Evolutionary conservation across 2,797 vertebrate genomes (phyloP).

Genomic region (Tamandua tetradactyla): DNA sequence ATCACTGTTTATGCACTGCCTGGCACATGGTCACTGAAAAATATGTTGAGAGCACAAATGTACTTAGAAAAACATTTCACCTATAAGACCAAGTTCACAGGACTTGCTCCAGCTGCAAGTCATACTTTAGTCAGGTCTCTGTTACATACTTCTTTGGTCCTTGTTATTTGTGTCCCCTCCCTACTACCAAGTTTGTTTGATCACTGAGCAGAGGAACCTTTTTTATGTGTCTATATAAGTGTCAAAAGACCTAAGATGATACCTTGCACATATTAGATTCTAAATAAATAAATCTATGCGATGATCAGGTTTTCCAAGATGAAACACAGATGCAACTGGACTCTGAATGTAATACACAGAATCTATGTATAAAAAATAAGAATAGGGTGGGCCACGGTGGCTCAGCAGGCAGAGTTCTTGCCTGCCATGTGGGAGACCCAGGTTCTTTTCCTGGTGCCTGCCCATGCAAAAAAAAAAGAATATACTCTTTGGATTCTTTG

Average conservation of each 20-base stretch:
- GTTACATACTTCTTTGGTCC: neutral
- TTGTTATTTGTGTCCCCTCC: neutral
- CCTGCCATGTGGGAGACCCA: no score
- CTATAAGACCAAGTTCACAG: neutral
- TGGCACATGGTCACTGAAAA: neutral
- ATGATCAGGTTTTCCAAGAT: conserved; percentile 48
- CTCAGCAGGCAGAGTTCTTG: no score
- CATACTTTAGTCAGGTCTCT: neutral
- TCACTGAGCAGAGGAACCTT: neutral
- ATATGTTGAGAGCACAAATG: conserved; percentile 4
- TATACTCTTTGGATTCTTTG: no score
- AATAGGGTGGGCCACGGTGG: no score
- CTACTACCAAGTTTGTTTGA: neutral
- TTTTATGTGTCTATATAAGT: neutral
- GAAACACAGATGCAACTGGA: neutral
- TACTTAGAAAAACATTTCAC: neutral
- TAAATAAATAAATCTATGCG: conserved; percentile 43
- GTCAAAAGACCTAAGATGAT: neutral
- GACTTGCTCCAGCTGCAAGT: neutral
- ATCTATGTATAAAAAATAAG: no score
- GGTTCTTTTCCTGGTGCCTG: no score
- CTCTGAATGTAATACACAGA: neutral
- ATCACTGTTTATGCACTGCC: neutral
- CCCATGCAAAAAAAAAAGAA: no score
- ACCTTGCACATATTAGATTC: neutral